Evolutionary conservation across 2,797 vertebrate genomes (phyloP).

Genomic region (Craterocephalus amniculus): DNA sequence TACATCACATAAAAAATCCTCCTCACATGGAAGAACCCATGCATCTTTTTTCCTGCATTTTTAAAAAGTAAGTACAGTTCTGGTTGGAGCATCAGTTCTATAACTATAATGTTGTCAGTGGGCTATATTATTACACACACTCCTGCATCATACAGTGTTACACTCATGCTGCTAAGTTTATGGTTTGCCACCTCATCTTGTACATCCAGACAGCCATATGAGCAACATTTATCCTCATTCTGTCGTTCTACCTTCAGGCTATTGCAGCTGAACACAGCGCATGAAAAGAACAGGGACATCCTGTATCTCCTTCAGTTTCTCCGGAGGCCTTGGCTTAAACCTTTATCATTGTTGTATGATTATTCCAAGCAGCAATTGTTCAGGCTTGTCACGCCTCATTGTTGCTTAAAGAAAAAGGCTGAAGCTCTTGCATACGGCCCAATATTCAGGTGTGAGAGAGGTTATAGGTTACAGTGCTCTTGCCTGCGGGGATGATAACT

Average conservation of each 20-base stretch:
- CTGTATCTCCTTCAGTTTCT: not conserved
- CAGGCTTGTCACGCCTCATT: slow-evolving; percentile 27
- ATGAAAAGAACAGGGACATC: not conserved
- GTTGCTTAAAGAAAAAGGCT: slow-evolving; percentile 26
- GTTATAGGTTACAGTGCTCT: not conserved
- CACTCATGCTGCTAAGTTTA: too few relatives aligned
- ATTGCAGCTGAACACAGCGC: not conserved
- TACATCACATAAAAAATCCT: too few relatives aligned
- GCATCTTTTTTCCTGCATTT: too few relatives aligned
- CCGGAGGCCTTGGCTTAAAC: not conserved
- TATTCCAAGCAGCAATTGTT: slow-evolving; percentile 46
- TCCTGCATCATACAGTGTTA: not conserved
- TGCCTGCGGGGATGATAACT: slow-evolving; percentile 4
- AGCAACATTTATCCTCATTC: not conserved
- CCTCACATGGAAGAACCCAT: too few relatives aligned
- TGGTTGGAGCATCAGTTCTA: too few relatives aligned
- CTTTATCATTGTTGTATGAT: not conserved
- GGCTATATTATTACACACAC: not conserved
- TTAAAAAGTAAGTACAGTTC: too few relatives aligned
- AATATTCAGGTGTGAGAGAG: slow-evolving; percentile 20
- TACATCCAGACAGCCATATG: not conserved
- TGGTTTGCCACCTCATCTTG: not conserved
- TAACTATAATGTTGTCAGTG: not conserved
- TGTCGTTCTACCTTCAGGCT: not conserved
- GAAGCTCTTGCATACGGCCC: slow-evolving; percentile 15